Base-by-base conservation (phyloP, 2,797 vertebrate species). In the Halcyon badia region DNA sequence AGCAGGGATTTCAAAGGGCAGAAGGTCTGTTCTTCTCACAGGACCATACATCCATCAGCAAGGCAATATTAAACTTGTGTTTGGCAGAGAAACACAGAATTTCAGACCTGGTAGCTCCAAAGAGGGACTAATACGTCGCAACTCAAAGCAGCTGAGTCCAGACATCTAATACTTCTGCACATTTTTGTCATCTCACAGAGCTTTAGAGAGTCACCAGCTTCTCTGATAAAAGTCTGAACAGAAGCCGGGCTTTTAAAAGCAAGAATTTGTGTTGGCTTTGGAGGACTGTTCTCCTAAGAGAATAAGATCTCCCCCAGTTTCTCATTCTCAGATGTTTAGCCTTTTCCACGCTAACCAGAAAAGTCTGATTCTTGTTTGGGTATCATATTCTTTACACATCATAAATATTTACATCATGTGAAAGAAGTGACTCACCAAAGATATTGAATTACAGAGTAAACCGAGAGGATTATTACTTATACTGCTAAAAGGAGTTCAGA, bases 51-150 rank as follows among this genome's bases (percentile, higher is more conserved):
- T 57, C 87, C 46, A 57, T 39, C 84, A 94, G 33, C 44, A 61
- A 83, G 48, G 44, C 44, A n/a, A 5, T 2, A 17, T 46, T 28
- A n/a, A 54, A 51, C 35, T 37, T 2, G 0, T 21, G 12, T 54
- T 49, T 87, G 89, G 68, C 87, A 4, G 1, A 69, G 57, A 84
- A 69, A 78, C 41, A 48, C 19, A 18, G 26, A 58, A 88, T 76
- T 91, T 83, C 82, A 78, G 54, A 24, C 41, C 65, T 1, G 1
- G 56, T 2, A 48, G 26, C 54, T 72, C 58, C 71, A 64, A 37
- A 87, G 46, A 41, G 39, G 19, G 30, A 48, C 12, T 60, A 5
- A 75, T 8, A 24, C 0, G 0, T 46, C 0, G 5, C 58, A 10
- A 54, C 1, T 15, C 14, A 44, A 37, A 88, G 22, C 3, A 0